Evolutionary conservation across 2,797 vertebrate genomes (phyloP).

Genomic region (Sphenodon punctatus): DNA sequence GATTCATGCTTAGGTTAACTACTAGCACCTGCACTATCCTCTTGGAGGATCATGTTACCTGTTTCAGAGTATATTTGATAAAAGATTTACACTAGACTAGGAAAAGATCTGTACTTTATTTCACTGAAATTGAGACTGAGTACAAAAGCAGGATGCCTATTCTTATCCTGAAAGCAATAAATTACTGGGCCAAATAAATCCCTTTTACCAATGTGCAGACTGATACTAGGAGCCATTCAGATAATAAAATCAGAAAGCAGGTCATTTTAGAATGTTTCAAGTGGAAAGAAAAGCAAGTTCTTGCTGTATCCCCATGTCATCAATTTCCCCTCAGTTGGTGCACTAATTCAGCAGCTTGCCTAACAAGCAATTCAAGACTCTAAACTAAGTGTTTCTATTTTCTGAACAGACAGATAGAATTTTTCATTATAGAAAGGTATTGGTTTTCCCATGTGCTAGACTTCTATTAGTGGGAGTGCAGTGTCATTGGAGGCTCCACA

Average conservation of each 20-base stretch:
- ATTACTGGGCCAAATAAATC: neutral
- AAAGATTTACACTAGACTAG: neutral
- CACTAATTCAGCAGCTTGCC: neutral
- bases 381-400: neutral
- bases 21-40: no score
- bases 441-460: neutral
- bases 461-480: neutral
- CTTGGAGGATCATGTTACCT: no score
- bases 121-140: neutral
- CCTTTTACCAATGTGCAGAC: neutral
- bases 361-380: neutral
- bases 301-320: neutral
- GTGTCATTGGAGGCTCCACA: neutral
- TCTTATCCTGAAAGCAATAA: neutral
- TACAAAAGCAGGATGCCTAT: neutral
- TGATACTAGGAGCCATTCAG: neutral
- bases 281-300: neutral
- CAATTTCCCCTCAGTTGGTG: neutral
- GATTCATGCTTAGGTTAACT: no score
- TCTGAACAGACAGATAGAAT: neutral
- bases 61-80: no score
- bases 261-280: neutral
- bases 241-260: neutral
- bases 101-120: neutral
- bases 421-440: neutral